Conservation (phyloP, 2,113 vertebrate genomes). For the Catagonus wagneri region DNA sequence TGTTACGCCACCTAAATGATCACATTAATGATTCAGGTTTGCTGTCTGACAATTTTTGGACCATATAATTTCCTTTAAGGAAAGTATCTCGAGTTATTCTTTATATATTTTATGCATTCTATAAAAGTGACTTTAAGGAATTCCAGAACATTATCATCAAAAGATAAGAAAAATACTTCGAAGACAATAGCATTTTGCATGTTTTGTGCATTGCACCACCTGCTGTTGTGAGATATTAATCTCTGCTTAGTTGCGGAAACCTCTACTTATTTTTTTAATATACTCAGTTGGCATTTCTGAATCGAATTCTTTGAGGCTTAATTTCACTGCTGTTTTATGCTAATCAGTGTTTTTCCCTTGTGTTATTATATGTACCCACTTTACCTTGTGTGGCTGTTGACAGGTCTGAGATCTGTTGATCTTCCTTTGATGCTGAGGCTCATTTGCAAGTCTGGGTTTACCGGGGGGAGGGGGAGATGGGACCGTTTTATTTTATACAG, state of each 20-base stretch:
- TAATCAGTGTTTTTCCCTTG: background rate
- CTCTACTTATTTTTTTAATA: background rate
- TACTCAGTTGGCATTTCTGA: background rate
- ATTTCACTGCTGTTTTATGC: background rate
- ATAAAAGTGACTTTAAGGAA: constrained; percentile 62
- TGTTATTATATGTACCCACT: background rate
- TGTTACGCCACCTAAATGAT: constrained; percentile 57
- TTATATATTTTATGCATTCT: constrained; percentile 57
- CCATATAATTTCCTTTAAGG: constrained; percentile 63
- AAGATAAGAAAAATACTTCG: constrained; percentile 1
- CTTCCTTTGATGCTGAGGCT: background rate
- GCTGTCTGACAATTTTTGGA: constrained; percentile 40
- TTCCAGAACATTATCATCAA: constrained; percentile 12
- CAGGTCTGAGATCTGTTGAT: background rate
- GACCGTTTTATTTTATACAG: background rate
- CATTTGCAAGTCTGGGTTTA: background rate
- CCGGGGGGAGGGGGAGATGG: fast-evolving
- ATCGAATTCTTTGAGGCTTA: background rate
- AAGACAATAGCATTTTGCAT: constrained; percentile 28
- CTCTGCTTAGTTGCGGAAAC: background rate
- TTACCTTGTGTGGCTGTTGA: background rate
- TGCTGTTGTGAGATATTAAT: constrained; percentile 55
- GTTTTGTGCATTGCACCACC: constrained; percentile 23
- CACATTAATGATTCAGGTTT: constrained; percentile 69
- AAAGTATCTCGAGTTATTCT: constrained; percentile 67